Conservation (phyloP, 1,140 invertebrate genomes). For the Drosophila mojavensis region DNA sequence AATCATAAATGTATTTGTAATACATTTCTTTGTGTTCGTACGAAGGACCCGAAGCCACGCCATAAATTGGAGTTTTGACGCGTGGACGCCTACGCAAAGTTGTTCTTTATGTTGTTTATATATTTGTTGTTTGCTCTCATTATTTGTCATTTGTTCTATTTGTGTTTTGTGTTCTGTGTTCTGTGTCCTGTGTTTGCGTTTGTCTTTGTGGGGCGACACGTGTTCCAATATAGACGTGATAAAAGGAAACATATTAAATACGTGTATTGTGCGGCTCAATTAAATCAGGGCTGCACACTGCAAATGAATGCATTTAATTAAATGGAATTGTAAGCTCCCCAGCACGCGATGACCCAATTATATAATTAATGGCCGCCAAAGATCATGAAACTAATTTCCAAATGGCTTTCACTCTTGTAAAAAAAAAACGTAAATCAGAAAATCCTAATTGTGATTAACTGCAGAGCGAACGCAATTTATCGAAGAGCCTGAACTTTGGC, state of each 20-base stretch:
- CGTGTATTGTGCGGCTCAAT: constrained; percentile 35
- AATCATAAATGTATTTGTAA: constrained; percentile 39
- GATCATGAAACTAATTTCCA: constrained; percentile 33
- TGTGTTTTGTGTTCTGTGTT: constrained; percentile 6
- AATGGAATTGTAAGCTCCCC: constrained; percentile 47
- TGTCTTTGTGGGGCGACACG: constrained; percentile 27
- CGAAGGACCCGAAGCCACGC: background rate
- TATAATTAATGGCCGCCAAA: constrained; percentile 37
- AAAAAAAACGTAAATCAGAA: background rate
- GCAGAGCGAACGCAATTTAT: background rate
- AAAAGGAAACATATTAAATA: constrained; percentile 39
- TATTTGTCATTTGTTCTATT: constrained; percentile 38
- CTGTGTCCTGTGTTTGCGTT: constrained; percentile 16
- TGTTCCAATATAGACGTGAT: constrained; percentile 21
- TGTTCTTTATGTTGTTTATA: constrained; percentile 33
- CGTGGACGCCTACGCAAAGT: constrained; percentile 42
- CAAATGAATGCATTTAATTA: constrained; percentile 74
- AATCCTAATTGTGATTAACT: constrained; percentile 22
- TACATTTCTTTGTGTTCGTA: constrained; percentile 12
- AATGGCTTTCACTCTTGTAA: constrained; percentile 10
- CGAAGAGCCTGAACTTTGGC: background rate
- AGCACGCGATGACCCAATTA: constrained; percentile 32
- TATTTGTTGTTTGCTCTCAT: constrained; percentile 34
- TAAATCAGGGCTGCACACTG: constrained; percentile 47
- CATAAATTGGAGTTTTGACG: constrained; percentile 26